phyloP scores from a whole-genome alignment of 2,888 invertebrate genomes.

The Caenorhabditis sulstoni region DNA sequence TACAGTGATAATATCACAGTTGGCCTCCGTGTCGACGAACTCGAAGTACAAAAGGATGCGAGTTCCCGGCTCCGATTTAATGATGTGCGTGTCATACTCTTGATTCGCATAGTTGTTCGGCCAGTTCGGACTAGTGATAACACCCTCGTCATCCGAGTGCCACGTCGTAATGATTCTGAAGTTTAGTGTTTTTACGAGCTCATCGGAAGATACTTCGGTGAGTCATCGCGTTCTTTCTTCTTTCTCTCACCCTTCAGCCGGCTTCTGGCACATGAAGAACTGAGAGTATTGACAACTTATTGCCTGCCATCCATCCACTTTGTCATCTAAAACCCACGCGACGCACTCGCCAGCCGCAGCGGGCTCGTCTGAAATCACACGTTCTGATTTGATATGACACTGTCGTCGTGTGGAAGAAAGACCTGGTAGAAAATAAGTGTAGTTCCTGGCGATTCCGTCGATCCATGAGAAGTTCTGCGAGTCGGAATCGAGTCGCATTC shows the following conservation, averaged over 20 bases:
- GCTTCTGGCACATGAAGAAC: slow-evolving; percentile 60
- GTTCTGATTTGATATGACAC: neutral
- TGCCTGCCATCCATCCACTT: slow-evolving; percentile 53
- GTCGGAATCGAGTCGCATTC: slow-evolving; percentile 19
- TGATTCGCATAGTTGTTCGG: slow-evolving; percentile 37
- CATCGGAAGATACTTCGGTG: neutral
- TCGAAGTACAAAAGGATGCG: slow-evolving; percentile 55
- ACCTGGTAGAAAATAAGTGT: slow-evolving; percentile 44
- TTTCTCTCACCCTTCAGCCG: slow-evolving; percentile 32
- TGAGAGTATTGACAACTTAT: slow-evolving; percentile 61
- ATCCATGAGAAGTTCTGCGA: slow-evolving; percentile 43
- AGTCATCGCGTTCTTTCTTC: neutral
- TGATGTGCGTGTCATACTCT: slow-evolving; percentile 51
- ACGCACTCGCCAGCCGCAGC: slow-evolving; percentile 49
- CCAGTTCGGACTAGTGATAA: slow-evolving; percentile 30
- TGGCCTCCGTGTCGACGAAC: slow-evolving; percentile 48
- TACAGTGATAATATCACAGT: slow-evolving; percentile 49
- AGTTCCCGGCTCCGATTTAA: slow-evolving; percentile 36
- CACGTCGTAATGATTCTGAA: slow-evolving; percentile 34
- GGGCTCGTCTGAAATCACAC: slow-evolving; percentile 44
- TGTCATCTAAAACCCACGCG: slow-evolving; percentile 52
- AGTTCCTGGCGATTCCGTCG: slow-evolving; percentile 26
- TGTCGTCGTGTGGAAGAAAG: no score
- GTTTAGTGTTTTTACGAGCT: neutral
- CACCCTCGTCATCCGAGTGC: slow-evolving; percentile 29